Percentiles rank a stretch among this genome's conserved stretches.
phyloP scores from a whole-genome alignment of 1,140 invertebrate species.

The Bombus waltoni region DNA sequence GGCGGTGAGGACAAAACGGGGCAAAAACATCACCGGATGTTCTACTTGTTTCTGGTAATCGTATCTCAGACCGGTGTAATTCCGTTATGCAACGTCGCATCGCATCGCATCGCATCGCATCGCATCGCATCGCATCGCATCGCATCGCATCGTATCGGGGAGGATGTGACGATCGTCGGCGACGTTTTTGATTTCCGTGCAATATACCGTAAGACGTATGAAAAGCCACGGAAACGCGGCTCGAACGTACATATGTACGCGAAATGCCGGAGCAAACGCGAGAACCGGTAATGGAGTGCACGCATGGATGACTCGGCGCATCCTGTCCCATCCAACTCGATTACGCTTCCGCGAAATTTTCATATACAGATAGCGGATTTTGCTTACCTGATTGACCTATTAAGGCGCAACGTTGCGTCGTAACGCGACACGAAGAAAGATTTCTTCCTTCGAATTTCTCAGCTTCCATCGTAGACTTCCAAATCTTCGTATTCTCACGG shows the following conservation, averaged over 20 bases:
- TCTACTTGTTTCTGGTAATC: conserved; percentile 50
- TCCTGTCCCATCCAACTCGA: not conserved
- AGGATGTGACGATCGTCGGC: conserved; percentile 26
- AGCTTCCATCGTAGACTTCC: no score
- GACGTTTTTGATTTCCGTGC: conserved; percentile 43
- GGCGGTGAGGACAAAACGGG: not conserved
- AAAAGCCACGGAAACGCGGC: not conserved
- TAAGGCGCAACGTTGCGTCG: no score
- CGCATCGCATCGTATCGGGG: not conserved
- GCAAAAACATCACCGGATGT: conserved; percentile 24
- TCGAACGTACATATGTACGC: no score
- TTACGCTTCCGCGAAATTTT: not conserved
- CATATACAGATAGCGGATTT: not conserved
- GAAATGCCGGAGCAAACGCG: not conserved
- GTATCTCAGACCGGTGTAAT: conserved; percentile 40
- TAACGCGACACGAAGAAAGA: no score
- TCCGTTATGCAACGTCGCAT: conserved; percentile 58
- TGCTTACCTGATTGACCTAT: not conserved
- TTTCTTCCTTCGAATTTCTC: no score
- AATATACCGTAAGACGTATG: conserved; percentile 26
- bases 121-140: not conserved
- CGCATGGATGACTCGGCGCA: not conserved
- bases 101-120: no score
- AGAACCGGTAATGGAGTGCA: not conserved
- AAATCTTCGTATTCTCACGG: no score